Conservation (phyloP, 2,888 invertebrate genomes). For the Sinohyriopsis cumingii region DNA sequence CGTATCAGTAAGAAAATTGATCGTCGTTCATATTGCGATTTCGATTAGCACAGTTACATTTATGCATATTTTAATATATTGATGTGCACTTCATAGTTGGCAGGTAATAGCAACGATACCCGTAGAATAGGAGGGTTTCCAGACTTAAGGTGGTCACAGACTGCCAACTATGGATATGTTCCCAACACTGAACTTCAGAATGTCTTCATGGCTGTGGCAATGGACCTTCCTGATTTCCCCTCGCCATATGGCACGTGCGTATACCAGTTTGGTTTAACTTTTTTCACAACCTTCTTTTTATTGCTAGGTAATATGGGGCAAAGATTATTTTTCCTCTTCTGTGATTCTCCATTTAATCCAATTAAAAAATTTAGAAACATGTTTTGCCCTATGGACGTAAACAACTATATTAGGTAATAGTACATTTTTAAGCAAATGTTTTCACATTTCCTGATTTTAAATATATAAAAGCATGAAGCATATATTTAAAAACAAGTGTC, state of each 20-base stretch:
- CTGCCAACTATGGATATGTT: slow-evolving; percentile 52
- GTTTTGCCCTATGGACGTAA: background rate
- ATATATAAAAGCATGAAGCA: too few species aligned
- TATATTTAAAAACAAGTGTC: too few species aligned
- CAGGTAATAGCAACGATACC: background rate
- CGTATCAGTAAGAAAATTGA: too few species aligned
- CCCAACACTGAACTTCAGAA: slow-evolving; percentile 50
- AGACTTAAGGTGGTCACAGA: slow-evolving; percentile 57
- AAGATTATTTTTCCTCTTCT: too few species aligned
- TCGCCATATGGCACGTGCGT: slow-evolving; percentile 50
- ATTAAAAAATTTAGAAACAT: background rate
- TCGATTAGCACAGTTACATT: too few species aligned
- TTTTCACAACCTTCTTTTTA: too few species aligned
- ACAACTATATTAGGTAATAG: background rate
- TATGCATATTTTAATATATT: too few species aligned
- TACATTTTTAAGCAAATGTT: too few species aligned
- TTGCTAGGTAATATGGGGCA: too few species aligned
- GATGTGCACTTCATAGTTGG: background rate
- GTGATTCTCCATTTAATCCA: background rate
- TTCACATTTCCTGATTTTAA: too few species aligned
- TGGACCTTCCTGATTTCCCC: slow-evolving; percentile 59
- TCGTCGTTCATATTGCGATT: too few species aligned
- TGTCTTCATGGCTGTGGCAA: slow-evolving; percentile 62
- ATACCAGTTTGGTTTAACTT: background rate
- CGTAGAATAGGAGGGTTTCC: slow-evolving; percentile 31